Percentiles rank a stretch among this genome's conserved stretches.
These are phyloP conservation scores for Rhopalosiphum padi DNA, from an alignment of 1,140 invertebrate genomes.

Conservation along the genomic window DNA sequence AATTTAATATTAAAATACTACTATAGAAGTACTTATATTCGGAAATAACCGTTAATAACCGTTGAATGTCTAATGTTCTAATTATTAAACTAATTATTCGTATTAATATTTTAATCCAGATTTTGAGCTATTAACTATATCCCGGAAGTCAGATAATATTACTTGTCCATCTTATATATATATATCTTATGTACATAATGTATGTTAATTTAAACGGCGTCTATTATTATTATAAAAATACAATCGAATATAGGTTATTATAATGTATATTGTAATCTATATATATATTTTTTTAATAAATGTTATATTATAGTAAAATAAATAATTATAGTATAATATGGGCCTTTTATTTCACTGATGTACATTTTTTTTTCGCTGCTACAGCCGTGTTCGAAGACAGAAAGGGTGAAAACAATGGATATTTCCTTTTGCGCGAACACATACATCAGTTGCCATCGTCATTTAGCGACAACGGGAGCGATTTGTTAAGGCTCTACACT, in stretches of 20 bases:
- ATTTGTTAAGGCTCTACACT: conserved; percentile 45
- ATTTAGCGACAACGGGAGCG: conserved; percentile 36
- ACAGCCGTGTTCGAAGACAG: neutral
- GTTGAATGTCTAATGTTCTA: neutral
- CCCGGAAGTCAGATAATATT: neutral
- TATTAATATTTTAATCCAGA: neutral
- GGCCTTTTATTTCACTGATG: neutral
- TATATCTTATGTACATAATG: no score
- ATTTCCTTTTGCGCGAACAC: conserved; percentile 37
- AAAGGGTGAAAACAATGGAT: conserved; percentile 51
- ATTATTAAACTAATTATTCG: neutral
- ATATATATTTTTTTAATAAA: no score
- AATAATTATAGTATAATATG: neutral
- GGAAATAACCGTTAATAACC: neutral
- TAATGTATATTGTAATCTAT: neutral
- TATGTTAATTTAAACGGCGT: neutral
- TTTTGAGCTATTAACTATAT: neutral
- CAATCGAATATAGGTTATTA: neutral
- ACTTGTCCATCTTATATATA: neutral
- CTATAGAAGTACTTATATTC: neutral
- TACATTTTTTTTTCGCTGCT: neutral
- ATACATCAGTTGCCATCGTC: conserved; percentile 27
- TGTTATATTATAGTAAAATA: neutral
- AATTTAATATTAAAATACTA: neutral
- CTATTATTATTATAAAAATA: neutral